A percentile compares a stretch with the other conserved stretches of the same genome.
Evolutionary conservation across 53 echinoderm and acorn worm species (phyloP).

Genomic region (Zoroaster sp.): DNA sequence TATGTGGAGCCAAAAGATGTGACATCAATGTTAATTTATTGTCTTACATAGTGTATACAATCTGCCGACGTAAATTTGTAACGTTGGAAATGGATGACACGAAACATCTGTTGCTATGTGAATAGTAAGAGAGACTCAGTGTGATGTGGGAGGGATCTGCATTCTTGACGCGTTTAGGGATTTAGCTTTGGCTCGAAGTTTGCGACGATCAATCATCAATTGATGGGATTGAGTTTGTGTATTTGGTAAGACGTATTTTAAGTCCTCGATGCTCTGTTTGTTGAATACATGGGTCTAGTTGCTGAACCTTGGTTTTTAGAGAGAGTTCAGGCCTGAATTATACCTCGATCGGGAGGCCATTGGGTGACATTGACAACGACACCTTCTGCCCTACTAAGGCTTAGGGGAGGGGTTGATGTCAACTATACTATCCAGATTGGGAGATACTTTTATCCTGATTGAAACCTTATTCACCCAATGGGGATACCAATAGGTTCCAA

Average conservation of each 20-base stretch:
- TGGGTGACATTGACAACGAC: too few species aligned
- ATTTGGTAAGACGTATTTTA: neutral
- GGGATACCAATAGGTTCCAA: too few species aligned
- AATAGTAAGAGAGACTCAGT: neutral
- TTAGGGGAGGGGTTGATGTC: too few species aligned
- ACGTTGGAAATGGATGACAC: neutral
- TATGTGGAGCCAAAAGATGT: neutral
- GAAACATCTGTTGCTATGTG: slow-evolving; percentile 28
- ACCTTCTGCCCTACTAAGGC: too few species aligned
- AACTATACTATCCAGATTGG: too few species aligned
- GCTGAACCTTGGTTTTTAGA: neutral
- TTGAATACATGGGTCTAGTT: neutral
- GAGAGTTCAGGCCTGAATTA: too few species aligned
- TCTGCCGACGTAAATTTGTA: slow-evolving; percentile 6
- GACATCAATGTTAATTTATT: slow-evolving; percentile 1
- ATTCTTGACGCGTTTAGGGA: slow-evolving; percentile 19
- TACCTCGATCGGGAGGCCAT: too few species aligned
- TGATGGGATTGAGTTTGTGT: neutral
- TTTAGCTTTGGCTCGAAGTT: neutral
- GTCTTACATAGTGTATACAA: slow-evolving; percentile 37
- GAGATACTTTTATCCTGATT: too few species aligned
- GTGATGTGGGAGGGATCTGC: neutral
- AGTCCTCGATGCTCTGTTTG: neutral
- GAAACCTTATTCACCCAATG: too few species aligned
- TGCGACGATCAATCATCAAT: slow-evolving; percentile 9